Evolutionary conservation across 2,888 invertebrate species (phyloP), one percentile per base, ranked within the genome.

Genomic region (Eupithecia pulchellata): DNA sequence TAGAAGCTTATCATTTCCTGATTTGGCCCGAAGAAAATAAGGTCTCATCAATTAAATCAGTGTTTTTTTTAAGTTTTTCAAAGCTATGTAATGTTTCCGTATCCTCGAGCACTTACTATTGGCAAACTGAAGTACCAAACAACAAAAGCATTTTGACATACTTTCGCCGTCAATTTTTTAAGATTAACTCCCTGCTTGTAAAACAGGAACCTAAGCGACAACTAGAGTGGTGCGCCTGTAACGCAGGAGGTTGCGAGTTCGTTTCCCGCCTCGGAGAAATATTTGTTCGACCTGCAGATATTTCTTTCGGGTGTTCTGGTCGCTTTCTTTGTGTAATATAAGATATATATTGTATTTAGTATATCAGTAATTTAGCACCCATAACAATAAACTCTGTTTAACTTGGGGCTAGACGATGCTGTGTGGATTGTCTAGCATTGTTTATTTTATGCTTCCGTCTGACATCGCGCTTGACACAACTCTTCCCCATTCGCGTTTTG

Each of bases 401-500:
- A n/a, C n/a, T n/a, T n/a, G n/a, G n/a, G n/a, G n/a, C n/a, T n/a
- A n/a, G n/a, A n/a, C n/a, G n/a, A n/a, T n/a, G n/a, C n/a, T n/a
- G n/a, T n/a, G n/a, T n/a, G n/a, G n/a, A n/a, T n/a, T n/a, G n/a
- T n/a, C n/a, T n/a, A n/a, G n/a, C n/a, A n/a, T n/a, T n/a, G n/a
- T n/a, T n/a, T n/a, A n/a, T n/a, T n/a, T n/a, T n/a, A n/a, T n/a
- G n/a, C 42, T 47, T 20, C n/a, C n/a, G 42, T 42, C 20, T 83
- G 84, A 83, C 69, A 82, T 69, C 71, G 29, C 34, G 61, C 61
- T 64, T 67, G 69, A 60, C n/a, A 67, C 69, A 58, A 58, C 58
- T 72, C 69, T 68, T 77, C 73, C 73, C 64, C 77, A 71, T 78
- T 79, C 77, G 75, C 75, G 68, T 80, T 82, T 80, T 76, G 73